Evolutionary conservation across 2,888 invertebrate genomes (phyloP).

Genomic region (Gryllus longicercus): DNA sequence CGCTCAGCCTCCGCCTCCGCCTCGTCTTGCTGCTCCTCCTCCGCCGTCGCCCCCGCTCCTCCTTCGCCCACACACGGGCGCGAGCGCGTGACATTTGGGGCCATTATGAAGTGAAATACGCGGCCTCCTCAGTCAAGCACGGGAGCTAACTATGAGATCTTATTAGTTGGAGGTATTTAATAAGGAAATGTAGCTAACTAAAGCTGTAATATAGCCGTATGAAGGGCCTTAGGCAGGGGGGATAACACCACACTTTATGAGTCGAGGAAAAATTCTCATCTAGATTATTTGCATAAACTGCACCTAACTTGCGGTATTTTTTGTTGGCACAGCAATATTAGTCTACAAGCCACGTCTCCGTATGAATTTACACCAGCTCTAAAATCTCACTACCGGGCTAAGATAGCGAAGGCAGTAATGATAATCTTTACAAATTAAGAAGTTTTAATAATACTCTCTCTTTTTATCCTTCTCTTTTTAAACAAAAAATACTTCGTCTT

Average conservation of each 20-base stretch:
- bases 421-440: constrained; percentile 51
- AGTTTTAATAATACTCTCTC: constrained; percentile 41
- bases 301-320: constrained; percentile 45
- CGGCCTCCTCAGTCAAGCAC: constrained; percentile 35
- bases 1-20: not conserved
- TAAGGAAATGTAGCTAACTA: constrained; percentile 50
- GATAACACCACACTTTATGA: constrained; percentile 48
- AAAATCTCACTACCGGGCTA: constrained; percentile 43
- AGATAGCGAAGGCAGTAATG: constrained; percentile 49
- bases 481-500: not conserved
- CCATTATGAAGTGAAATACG: constrained; percentile 36
- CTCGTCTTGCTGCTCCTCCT: not conserved
- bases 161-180: constrained; percentile 50
- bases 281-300: constrained; percentile 53
- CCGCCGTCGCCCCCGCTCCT: not conserved
- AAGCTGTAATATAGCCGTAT: constrained; percentile 38
- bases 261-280: constrained; percentile 50
- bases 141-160: constrained; percentile 41
- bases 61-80: constrained; percentile 28
- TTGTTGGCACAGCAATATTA: constrained; percentile 38
- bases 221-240: constrained; percentile 37
- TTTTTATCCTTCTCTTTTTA: constrained; percentile 10
- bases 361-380: constrained; percentile 39
- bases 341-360: constrained; percentile 38
- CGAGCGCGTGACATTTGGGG: constrained; percentile 33